Conservation (phyloP, 1,140 invertebrate genomes). For the Drosophila insularis region DNA sequence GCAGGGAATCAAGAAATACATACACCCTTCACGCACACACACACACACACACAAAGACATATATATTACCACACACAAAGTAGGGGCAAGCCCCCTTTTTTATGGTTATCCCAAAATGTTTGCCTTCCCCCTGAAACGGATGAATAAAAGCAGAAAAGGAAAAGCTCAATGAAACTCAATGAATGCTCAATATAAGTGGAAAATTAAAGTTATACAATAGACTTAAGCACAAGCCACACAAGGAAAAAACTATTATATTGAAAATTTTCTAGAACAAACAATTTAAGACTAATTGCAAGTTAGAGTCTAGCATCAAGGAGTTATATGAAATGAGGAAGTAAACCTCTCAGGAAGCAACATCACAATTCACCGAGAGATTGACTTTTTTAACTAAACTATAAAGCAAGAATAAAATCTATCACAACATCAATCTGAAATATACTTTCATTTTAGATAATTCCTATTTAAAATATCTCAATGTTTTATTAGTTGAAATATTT, state of each 20-base stretch:
- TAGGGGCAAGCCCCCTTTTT: slow-evolving; percentile 49
- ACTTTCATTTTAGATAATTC: neutral
- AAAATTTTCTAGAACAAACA: neutral
- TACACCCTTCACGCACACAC: neutral
- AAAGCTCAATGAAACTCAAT: slow-evolving; percentile 29
- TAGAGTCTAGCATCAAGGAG: too few relatives aligned
- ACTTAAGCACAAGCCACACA: neutral
- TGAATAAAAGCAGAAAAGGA: slow-evolving; percentile 28
- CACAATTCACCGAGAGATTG: too few relatives aligned
- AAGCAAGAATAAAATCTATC: too few relatives aligned
- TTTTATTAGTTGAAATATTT: slow-evolving; percentile 5
- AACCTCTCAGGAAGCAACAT: too few relatives aligned
- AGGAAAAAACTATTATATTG: neutral
- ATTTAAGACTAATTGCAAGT: too few relatives aligned
- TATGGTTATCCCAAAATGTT: slow-evolving; percentile 60
- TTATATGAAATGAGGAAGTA: too few relatives aligned
- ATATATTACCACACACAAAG: neutral
- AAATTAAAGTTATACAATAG: slow-evolving; percentile 11
- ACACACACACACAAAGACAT: neutral
- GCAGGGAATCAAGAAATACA: slow-evolving; percentile 22
- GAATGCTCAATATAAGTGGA: slow-evolving; percentile 9
- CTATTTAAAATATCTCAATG: neutral
- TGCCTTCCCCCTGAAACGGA: neutral
- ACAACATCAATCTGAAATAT: too few relatives aligned
- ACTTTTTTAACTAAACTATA: too few relatives aligned